A percentile compares a stretch with the other conserved stretches of the same genome.
Evolutionary conservation across 2,113 vertebrate species (phyloP).

Genomic region (Egretta garzetta): DNA sequence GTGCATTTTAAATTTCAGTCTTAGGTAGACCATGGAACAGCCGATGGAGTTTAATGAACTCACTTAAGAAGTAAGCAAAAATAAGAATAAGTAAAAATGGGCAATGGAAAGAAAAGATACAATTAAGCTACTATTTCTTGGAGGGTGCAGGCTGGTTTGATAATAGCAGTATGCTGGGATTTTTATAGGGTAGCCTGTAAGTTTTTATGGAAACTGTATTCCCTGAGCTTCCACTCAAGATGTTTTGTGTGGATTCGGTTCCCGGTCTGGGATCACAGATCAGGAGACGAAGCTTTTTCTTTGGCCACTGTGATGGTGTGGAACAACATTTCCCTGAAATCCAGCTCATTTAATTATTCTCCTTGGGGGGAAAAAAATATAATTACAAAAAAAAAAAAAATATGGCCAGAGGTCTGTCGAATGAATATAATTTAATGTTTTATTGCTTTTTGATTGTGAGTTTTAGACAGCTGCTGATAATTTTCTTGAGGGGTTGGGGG

Average conservation of each 20-base stretch:
- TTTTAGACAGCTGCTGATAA: slow-evolving; percentile 19
- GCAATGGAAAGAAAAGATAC: not conserved
- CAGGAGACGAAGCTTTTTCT: not conserved
- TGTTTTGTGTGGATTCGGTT: not conserved
- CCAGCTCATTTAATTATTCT: not conserved
- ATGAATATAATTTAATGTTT: not conserved
- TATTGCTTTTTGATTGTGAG: not conserved
- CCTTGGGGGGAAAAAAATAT: not conserved
- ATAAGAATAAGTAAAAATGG: not conserved
- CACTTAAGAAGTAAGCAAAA: not conserved
- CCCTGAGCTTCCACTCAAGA: not conserved
- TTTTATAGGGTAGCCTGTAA: not conserved
- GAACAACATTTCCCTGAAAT: not conserved
- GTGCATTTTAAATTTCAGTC: not conserved
- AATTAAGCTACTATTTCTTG: not conserved
- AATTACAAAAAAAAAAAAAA: not conserved
- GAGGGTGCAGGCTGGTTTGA: not conserved
- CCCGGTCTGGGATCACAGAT: not conserved
- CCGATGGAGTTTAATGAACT: not conserved
- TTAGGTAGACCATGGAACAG: not conserved
- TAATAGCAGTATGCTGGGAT: not conserved
- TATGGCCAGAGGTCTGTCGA: not conserved
- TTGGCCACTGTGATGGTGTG: not conserved
- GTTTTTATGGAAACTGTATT: not conserved
- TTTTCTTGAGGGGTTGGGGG: not conserved